These are phyloP conservation scores for Meta bourneti DNA, from an alignment of 2,888 invertebrate species.

Conservation along the genomic window DNA sequence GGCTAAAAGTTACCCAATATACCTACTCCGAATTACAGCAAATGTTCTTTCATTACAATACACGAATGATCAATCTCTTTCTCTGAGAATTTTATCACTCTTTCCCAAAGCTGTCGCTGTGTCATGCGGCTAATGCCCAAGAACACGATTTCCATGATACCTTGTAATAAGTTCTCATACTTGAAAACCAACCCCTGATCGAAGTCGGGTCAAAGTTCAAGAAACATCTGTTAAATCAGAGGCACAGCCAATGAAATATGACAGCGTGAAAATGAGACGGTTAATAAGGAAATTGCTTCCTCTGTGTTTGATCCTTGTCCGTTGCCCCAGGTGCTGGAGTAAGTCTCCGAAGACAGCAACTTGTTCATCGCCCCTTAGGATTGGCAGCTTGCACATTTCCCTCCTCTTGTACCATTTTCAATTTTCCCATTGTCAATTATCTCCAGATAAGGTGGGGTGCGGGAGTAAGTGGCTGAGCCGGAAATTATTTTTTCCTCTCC, in stretches of 20 bases:
- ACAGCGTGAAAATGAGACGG: constrained; percentile 76
- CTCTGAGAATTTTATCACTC: not conserved
- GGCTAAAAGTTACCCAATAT: too few relatives aligned
- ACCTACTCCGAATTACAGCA: too few relatives aligned
- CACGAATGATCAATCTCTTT: not conserved
- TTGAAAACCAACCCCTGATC: not conserved
- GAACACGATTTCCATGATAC: not conserved
- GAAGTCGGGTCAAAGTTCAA: constrained; percentile 56
- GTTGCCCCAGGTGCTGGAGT: constrained; percentile 47
- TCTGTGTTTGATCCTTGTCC: constrained; percentile 37
- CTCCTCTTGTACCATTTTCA: constrained; percentile 51
- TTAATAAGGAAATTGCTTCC: constrained; percentile 76
- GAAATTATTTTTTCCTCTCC: constrained; percentile 51
- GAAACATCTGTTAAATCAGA: constrained; percentile 73
- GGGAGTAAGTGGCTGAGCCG: constrained; percentile 17
- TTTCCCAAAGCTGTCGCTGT: not conserved
- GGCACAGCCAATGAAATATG: constrained; percentile 70
- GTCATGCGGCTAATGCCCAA: not conserved
- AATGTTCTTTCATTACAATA: too few relatives aligned
- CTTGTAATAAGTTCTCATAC: constrained; percentile 21
- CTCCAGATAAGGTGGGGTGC: constrained; percentile 19
- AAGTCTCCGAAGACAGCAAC: not conserved
- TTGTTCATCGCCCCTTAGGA: constrained; percentile 1
- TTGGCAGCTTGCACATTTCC: constrained; percentile 29
- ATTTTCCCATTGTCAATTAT: constrained; percentile 58